Conservation (phyloP, 2,797 vertebrate species). For the Loris lydekkerianus region DNA sequence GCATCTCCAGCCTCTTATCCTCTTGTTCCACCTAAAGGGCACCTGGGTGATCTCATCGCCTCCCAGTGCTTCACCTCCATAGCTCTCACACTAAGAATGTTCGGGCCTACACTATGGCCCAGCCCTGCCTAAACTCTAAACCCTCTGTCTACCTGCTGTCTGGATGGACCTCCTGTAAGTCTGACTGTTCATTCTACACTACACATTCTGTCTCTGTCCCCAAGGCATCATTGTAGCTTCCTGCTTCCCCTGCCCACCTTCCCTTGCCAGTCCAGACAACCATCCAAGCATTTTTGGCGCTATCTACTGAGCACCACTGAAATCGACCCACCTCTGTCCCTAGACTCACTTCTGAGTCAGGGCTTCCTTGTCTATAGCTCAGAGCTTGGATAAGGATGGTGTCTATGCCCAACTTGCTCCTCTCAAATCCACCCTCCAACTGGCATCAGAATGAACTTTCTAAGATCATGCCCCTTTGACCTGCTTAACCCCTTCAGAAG, state of each 20-base stretch:
- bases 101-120: too few species aligned
- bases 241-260: background rate
- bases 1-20: background rate
- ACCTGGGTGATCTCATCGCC: too few species aligned
- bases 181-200: background rate
- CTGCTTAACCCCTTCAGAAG: background rate
- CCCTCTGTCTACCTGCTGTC: background rate
- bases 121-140: background rate
- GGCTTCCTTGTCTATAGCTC: background rate
- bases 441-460: background rate
- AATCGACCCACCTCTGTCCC: too few species aligned
- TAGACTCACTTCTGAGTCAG: too few species aligned
- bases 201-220: background rate
- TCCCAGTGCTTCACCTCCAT: background rate
- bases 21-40: background rate
- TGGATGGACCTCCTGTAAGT: background rate
- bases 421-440: background rate
- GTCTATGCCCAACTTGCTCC: background rate
- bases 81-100: background rate
- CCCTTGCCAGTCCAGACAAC: background rate
- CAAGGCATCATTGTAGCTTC: background rate
- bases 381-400: background rate
- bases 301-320: background rate
- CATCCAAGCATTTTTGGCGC: background rate
- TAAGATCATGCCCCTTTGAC: background rate